Conservation (phyloP, 1,140 invertebrate species). For the Oreohelix idahoensis region DNA sequence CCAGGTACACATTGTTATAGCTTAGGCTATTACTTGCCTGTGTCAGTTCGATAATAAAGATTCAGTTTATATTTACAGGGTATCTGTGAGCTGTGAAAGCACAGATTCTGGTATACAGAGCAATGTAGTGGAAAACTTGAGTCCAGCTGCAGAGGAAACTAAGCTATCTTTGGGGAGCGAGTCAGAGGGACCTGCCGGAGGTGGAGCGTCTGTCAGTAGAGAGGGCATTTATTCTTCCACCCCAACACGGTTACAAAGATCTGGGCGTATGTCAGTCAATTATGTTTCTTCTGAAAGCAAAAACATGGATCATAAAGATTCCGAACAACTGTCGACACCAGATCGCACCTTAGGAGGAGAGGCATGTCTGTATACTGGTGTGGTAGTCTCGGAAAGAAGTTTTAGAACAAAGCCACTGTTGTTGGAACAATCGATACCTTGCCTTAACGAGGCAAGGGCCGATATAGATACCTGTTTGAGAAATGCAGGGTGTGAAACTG, state of each 20-base stretch:
- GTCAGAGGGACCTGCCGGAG: background rate
- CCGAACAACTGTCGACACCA: background rate
- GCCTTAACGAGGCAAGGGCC: background rate
- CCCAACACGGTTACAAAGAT: background rate
- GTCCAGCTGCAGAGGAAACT: background rate
- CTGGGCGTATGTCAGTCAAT: background rate
- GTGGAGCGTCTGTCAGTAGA: background rate
- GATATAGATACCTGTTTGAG: background rate
- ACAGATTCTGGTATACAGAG: background rate
- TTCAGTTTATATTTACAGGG: too few relatives aligned
- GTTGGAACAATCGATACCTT: background rate
- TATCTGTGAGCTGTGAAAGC: too few relatives aligned
- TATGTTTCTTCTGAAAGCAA: background rate
- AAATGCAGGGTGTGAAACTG: background rate
- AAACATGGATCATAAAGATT: background rate
- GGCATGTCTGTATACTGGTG: background rate
- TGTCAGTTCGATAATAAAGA: too few relatives aligned
- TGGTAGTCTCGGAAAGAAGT: background rate
- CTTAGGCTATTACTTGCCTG: too few relatives aligned
- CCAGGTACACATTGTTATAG: too few relatives aligned
- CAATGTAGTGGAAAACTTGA: background rate
- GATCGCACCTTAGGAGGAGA: background rate
- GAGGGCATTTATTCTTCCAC: background rate
- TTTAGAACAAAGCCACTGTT: background rate
- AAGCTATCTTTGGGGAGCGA: background rate